These are phyloP conservation scores for Pandion haliaetus DNA, from an alignment of 2,113 vertebrate species.

Conservation along the genomic window DNA sequence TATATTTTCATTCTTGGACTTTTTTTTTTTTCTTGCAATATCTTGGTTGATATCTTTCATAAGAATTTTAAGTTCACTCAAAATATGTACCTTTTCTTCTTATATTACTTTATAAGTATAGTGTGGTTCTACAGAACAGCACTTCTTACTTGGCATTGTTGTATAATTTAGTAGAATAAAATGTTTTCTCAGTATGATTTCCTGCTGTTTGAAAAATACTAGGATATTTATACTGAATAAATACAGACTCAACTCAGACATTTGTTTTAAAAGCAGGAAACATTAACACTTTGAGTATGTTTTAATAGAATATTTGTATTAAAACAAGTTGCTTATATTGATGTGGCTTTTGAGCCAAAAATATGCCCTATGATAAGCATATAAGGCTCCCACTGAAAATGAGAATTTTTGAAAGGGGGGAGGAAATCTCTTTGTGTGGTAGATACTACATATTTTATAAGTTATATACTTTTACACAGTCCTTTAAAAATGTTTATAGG, in stretches of 20 bases:
- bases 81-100: slow-evolving; percentile 39
- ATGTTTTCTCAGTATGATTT: slow-evolving; percentile 21
- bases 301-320: slow-evolving; percentile 38
- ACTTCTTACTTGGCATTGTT: background rate
- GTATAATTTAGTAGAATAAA: slow-evolving; percentile 23
- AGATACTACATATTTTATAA: background rate
- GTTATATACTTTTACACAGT: background rate
- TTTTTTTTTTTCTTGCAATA: background rate
- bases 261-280: background rate
- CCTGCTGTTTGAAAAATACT: background rate
- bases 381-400: background rate
- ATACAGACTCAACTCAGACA: background rate
- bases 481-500: background rate
- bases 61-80: background rate
- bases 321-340: slow-evolving; percentile 37
- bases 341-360: background rate
- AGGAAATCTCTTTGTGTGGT: background rate
- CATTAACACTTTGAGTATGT: slow-evolving; percentile 26
- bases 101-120: background rate
- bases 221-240: background rate
- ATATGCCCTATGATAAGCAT: background rate
- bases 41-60: background rate
- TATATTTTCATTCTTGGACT: background rate
- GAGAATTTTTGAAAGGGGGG: background rate
- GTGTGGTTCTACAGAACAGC: background rate